These are phyloP conservation scores for Melanostoma scalare DNA, from an alignment of 2,888 invertebrate genomes.

Conservation along the genomic window DNA sequence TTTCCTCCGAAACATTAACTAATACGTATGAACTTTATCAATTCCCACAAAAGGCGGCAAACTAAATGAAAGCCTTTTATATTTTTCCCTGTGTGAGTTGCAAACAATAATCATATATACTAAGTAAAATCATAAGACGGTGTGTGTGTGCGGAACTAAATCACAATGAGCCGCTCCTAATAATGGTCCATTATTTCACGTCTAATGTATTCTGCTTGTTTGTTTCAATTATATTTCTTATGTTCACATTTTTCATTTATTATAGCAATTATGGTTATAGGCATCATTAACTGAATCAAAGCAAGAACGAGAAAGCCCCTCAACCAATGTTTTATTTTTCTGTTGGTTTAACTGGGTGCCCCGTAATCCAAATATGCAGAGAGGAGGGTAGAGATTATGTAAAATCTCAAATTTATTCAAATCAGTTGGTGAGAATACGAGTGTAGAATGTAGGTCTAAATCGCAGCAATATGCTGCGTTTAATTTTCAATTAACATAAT, in stretches of 20 bases:
- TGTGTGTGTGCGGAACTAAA: constrained; percentile 2
- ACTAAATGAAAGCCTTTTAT: constrained; percentile 29
- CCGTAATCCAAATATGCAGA: no score
- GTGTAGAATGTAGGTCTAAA: no score
- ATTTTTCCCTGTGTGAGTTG: constrained; percentile 13
- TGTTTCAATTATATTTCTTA: constrained; percentile 41
- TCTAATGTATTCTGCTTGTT: constrained; percentile 41
- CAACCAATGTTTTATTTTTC: no score
- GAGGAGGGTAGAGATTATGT: no score
- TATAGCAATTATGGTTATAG: constrained; percentile 35
- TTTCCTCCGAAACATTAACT: no score
- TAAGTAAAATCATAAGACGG: constrained; percentile 17
- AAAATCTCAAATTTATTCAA: no score
- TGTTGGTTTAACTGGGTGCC: no score
- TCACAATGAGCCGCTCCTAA: constrained; percentile 37
- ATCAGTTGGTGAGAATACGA: no score
- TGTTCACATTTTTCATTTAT: constrained; percentile 41
- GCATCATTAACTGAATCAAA: constrained; percentile 21
- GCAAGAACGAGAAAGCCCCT: neutral
- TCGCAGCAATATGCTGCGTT: no score
- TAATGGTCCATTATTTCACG: constrained; percentile 32
- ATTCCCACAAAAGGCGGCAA: neutral
- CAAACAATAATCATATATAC: constrained; percentile 14
- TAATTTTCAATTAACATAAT: no score
- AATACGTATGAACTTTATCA: no score